Conservation (phyloP, 1,140 invertebrate species). For the Cepaea nemoralis region DNA sequence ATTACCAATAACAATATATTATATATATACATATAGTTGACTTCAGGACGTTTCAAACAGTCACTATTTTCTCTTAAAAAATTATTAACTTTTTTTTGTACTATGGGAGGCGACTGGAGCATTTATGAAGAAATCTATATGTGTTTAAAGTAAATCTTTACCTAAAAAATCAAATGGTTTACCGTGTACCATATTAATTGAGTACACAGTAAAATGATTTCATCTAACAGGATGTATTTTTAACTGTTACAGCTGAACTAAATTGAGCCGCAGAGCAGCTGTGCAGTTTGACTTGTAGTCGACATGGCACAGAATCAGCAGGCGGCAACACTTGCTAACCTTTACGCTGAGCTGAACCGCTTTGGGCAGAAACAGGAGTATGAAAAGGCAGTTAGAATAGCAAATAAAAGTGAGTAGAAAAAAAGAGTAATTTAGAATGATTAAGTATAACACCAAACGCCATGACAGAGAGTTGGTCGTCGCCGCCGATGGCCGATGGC, state of each 20-base stretch:
- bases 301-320: slow-evolving; percentile 60
- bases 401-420: slow-evolving; percentile 84
- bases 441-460: background rate
- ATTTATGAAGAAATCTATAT: no score
- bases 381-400: slow-evolving; percentile 88
- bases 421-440: background rate
- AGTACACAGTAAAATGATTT: background rate
- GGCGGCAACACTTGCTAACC: slow-evolving; percentile 46
- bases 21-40: no score
- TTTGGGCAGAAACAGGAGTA: slow-evolving; percentile 88
- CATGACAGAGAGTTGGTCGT: no score
- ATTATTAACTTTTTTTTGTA: no score
- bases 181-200: background rate
- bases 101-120: no score
- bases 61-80: no score
- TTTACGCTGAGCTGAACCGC: slow-evolving; percentile 87
- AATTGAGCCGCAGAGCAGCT: background rate
- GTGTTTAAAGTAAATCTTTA: no score
- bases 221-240: background rate
- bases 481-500: no score
- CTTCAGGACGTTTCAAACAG: no score
- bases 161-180: no score
- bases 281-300: slow-evolving; percentile 11
- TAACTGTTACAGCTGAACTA: background rate
- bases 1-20: no score